phyloP scores from a whole-genome alignment of 2,888 invertebrate genomes.

The Pasiphila rectangulata region DNA sequence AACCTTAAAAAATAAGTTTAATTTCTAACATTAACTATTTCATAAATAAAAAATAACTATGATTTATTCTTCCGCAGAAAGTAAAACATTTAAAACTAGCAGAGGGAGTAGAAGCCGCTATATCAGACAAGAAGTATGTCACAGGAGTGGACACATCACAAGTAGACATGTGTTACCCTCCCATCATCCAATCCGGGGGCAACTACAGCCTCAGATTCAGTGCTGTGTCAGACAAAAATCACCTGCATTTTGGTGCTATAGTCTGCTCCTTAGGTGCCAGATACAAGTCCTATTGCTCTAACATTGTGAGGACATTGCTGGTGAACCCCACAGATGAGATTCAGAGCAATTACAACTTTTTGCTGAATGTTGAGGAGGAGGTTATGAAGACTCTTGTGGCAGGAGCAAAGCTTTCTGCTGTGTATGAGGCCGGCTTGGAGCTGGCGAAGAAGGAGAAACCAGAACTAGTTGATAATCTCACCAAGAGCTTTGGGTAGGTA shows the following conservation, averaged over 20 bases:
- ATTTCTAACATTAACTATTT: too few relatives aligned
- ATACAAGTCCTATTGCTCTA: slow-evolving; percentile 99
- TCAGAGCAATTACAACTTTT: slow-evolving; percentile 94
- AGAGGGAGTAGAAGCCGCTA: slow-evolving; percentile 95
- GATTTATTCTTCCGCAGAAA: slow-evolving; percentile 85
- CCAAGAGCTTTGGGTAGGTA: slow-evolving; percentile 92
- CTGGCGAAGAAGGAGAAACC: slow-evolving; percentile 94
- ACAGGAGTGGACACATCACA: slow-evolving; percentile 92
- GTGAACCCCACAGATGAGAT: slow-evolving; percentile 93
- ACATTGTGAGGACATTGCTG: slow-evolving; percentile 96
- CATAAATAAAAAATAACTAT: neutral
- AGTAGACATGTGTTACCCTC: slow-evolving; percentile 98
- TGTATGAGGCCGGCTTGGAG: slow-evolving; percentile 91
- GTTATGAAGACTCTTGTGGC: slow-evolving; percentile 91
- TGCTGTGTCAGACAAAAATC: slow-evolving; percentile 95
- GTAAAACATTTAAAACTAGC: slow-evolving; percentile 97
- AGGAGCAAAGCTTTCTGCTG: slow-evolving; percentile 90
- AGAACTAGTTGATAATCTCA: slow-evolving; percentile 91
- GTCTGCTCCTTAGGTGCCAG: slow-evolving; percentile 96
- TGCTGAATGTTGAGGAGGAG: slow-evolving; percentile 94
- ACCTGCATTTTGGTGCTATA: slow-evolving; percentile 96
- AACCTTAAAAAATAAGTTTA: too few relatives aligned
- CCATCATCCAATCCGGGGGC: slow-evolving; percentile 99
- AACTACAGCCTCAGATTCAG: slow-evolving; percentile 98
- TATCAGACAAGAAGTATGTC: slow-evolving; percentile 97